A percentile compares a stretch with the other conserved stretches of the same genome.
phyloP scores from a whole-genome alignment of 2,797 vertebrate species.

The Alfaro cultratus region DNA sequence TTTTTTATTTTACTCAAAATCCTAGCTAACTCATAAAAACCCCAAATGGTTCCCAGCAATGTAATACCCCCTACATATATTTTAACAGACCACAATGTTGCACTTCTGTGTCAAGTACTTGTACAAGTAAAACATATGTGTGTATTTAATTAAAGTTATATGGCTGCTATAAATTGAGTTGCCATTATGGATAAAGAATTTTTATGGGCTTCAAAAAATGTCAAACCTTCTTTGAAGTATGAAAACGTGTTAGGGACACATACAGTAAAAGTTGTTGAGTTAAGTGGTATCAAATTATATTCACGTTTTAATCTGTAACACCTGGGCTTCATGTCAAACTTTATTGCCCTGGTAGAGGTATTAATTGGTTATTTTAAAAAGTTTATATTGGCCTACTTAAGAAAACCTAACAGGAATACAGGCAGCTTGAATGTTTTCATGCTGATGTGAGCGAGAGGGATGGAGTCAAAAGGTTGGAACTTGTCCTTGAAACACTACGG shows the following conservation, averaged over 20 bases:
- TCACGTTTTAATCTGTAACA: constrained; percentile 71
- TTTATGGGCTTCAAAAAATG: constrained; percentile 80
- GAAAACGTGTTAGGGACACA: constrained; percentile 57
- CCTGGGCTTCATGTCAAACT: constrained; percentile 80
- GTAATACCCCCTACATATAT: constrained; percentile 32
- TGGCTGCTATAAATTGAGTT: constrained; percentile 77
- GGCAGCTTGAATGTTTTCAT: constrained; percentile 72
- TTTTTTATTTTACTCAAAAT: constrained; percentile 24
- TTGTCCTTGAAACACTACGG: not conserved
- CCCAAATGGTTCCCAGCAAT: constrained; percentile 28
- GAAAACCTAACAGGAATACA: constrained; percentile 76
- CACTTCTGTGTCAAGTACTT: constrained; percentile 69
- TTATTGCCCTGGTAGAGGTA: constrained; percentile 81
- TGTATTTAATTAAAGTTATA: constrained; percentile 84
- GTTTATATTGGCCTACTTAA: constrained; percentile 76
- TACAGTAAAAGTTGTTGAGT: constrained; percentile 67
- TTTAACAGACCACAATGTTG: constrained; percentile 63
- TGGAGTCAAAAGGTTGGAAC: constrained; percentile 46
- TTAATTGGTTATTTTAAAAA: constrained; percentile 84
- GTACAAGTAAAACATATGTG: constrained; percentile 75
- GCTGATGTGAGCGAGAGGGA: constrained; percentile 65
- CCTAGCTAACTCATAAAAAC: constrained; percentile 51
- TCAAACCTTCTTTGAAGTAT: constrained; percentile 81
- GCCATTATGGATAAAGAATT: constrained; percentile 75
- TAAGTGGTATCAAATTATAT: constrained; percentile 74